Percentiles rank a stretch among this genome's conserved stretches.
Conservation (phyloP, 2,888 invertebrate species). For the Scaptomyza polygonia region DNA sequence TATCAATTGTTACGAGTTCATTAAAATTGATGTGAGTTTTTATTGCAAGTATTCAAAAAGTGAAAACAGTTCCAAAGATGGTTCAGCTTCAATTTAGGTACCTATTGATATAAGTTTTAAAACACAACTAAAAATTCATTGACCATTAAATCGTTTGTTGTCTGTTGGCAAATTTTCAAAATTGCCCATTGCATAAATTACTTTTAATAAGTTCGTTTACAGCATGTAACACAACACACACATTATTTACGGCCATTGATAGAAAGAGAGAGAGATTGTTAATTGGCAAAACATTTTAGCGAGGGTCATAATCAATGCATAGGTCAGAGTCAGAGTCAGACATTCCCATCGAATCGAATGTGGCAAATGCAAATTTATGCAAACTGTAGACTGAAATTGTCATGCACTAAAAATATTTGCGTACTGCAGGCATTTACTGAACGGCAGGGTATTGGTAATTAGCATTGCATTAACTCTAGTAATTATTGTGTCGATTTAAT, state of each 20-base stretch:
- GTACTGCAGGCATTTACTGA: conserved; percentile 5
- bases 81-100: neutral
- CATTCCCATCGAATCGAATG: conserved; percentile 8
- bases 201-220: conserved; percentile 49
- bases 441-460: conserved; percentile 50
- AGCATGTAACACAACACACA: conserved; percentile 5
- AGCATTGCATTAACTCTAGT: conserved; percentile 69
- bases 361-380: conserved; percentile 66
- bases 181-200: conserved; percentile 53
- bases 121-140: conserved; percentile 2
- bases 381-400: conserved; percentile 33
- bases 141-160: conserved; percentile 16
- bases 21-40: neutral
- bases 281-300: conserved; percentile 66
- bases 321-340: conserved; percentile 4
- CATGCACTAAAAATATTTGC: conserved; percentile 33
- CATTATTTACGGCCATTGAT: conserved; percentile 50
- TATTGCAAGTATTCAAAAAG: neutral
- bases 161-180: conserved; percentile 17
- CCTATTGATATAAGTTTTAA: neutral
- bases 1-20: neutral
- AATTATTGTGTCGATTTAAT: conserved; percentile 63
- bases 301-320: conserved; percentile 51
- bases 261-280: conserved; percentile 41
- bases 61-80: too few relatives aligned